Evolutionary conservation across 2,888 invertebrate genomes (phyloP).

Genomic region (Acanthococcus lagerstroemiae): DNA sequence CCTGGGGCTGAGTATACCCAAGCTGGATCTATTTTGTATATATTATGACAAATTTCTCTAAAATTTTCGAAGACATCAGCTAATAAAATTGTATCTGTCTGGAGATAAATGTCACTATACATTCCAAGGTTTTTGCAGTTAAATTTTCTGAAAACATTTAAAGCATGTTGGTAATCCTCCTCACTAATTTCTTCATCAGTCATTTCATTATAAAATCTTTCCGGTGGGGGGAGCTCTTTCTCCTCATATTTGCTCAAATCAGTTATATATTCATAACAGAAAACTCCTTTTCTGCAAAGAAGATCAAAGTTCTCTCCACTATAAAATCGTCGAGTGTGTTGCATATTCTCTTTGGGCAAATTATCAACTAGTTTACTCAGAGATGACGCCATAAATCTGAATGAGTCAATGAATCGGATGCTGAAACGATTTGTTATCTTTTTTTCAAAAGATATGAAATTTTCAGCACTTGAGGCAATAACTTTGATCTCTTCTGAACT

Average conservation of each 20-base stretch:
- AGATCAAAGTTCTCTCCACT: no score
- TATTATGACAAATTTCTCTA: constrained; percentile 31
- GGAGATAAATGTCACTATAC: no score
- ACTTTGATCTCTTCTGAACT: no score
- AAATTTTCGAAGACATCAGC: constrained; percentile 38
- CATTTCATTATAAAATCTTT: constrained; percentile 8
- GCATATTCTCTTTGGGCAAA: no score
- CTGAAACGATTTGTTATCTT: no score
- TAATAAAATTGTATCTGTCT: not conserved
- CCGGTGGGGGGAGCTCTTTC: not conserved
- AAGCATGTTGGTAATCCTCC: not conserved
- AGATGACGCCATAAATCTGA: no score
- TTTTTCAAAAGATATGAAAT: no score
- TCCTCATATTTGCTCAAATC: not conserved
- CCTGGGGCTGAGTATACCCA: constrained; percentile 16
- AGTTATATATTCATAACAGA: constrained; percentile 2
- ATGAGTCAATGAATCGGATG: no score
- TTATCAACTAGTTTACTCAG: no score
- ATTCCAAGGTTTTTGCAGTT: constrained; percentile 4
- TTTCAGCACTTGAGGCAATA: no score
- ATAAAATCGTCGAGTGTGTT: no score
- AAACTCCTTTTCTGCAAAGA: not conserved
- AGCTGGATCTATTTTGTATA: constrained; percentile 21
- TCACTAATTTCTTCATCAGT: constrained; percentile 12
- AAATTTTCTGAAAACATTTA: constrained; percentile 13